Conservation (phyloP, 2,113 vertebrate genomes). For the Calyptomena viridis region DNA sequence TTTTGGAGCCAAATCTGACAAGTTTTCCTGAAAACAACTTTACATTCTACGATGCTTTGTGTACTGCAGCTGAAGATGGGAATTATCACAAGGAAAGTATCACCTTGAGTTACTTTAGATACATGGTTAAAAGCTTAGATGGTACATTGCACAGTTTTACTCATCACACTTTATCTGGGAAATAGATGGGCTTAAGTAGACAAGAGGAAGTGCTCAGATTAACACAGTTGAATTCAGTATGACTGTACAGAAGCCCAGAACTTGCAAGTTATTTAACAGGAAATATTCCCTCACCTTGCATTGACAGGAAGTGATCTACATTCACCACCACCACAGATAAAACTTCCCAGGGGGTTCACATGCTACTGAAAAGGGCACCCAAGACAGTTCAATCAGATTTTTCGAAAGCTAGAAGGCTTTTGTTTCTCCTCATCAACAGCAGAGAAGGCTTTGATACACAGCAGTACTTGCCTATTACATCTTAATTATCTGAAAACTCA, state of each 20-base stretch:
- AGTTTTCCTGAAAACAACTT: not conserved
- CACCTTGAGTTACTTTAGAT: not conserved
- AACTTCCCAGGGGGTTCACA: not conserved
- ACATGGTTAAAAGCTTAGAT: not conserved
- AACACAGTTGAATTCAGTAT: not conserved
- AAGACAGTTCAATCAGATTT: not conserved
- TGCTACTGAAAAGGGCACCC: not conserved
- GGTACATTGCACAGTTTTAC: not conserved
- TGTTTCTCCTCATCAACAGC: not conserved
- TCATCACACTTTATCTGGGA: not conserved
- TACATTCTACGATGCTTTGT: not conserved
- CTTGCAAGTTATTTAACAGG: not conserved
- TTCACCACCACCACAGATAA: not conserved
- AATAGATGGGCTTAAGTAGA: not conserved
- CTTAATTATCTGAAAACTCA: not conserved
- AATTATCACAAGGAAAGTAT: not conserved
- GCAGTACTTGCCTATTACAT: not conserved
- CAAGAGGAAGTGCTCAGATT: not conserved
- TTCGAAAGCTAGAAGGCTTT: not conserved
- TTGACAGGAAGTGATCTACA: not conserved
- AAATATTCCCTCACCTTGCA: not conserved
- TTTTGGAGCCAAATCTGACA: not conserved
- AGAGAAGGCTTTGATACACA: not conserved
- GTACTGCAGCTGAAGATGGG: not conserved
- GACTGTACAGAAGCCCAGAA: not conserved